Base-by-base conservation (phyloP, 64 coral and sea anemone species). In the Anthopleura sola region DNA sequence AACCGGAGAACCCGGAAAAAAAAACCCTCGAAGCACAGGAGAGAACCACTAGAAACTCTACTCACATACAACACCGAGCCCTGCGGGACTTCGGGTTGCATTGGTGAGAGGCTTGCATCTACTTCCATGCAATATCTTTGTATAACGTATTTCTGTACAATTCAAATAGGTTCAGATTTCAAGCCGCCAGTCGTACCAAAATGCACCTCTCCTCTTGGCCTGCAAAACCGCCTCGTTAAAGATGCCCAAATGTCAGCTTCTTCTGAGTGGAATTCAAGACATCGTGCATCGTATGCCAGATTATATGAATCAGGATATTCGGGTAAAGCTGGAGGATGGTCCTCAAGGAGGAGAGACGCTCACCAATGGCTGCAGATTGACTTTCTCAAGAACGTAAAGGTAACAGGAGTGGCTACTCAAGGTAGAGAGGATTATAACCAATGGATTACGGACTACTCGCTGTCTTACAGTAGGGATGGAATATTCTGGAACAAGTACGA, bases 321-420 rank as follows among this genome's bases (percentile, higher is more conserved):
- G 26, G 74, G 74, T 10, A 78, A 21, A 20, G 60, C 77, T 60
- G 86, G 86, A 10, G 75, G 79, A 9, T 91, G 93, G 93, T 82
- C 93, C 46, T 56, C 90, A 23, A 69, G 28, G 13, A 3, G 31
- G 16, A 86, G 75, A 12, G 82, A 91, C 76, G 60, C 20, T 38
- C 82, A 91, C 2, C 89, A 91, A 38, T 95, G 93, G 93, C 38
- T 95, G 1, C 68, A 90, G 54, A 38, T 83, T 19, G 50, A 83
- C 6, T 54, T 83, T 55, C 17, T 19, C 11, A 33, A 37, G 16
- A 24, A 34, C 12, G 50, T 49, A 5, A 83, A 83, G 39, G 50
- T 83, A 26, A 55, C 50, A 58, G 82, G 24, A 56, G 31, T 83
- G 11, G 48, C 24, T 9, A 83, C 82, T 36, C 82, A 83, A 39